These are phyloP conservation scores for Pseudolycoriella hygida DNA, from an alignment of 2,888 invertebrate genomes.

Conservation along the genomic window DNA sequence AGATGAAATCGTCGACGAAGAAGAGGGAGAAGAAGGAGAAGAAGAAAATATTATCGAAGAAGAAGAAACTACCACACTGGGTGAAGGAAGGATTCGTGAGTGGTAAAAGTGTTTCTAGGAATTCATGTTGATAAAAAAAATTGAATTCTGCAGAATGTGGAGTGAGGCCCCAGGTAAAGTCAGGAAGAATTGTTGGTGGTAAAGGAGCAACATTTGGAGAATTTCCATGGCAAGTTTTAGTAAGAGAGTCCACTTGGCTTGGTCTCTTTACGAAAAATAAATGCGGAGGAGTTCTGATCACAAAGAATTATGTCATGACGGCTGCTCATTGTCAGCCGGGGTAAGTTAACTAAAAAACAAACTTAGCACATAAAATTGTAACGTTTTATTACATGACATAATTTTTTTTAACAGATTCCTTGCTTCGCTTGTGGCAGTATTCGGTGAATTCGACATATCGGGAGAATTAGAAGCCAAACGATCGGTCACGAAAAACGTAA, in stretches of 20 bases:
- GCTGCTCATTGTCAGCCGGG: constrained; percentile 93
- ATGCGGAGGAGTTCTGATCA: constrained; percentile 87
- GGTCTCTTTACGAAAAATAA: constrained; percentile 89
- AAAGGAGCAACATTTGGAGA: constrained; percentile 72
- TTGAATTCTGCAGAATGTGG: constrained; percentile 55
- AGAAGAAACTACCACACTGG: constrained; percentile 6
- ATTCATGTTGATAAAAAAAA: neutral
- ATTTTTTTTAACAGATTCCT: constrained; percentile 40
- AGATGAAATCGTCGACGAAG: constrained; percentile 21
- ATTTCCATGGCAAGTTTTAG: constrained; percentile 87
- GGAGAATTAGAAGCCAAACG: constrained; percentile 63
- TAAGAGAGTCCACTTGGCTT: constrained; percentile 82
- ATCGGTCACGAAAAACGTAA: constrained; percentile 65
- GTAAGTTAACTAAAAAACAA: constrained; percentile 29
- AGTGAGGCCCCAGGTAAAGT: constrained; percentile 58
- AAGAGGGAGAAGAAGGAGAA: constrained; percentile 21
- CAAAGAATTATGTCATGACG: constrained; percentile 70
- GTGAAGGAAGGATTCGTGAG: constrained; percentile 25
- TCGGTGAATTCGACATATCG: constrained; percentile 81
- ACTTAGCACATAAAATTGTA: neutral
- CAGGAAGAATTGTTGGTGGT: constrained; percentile 77
- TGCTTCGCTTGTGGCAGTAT: constrained; percentile 75
- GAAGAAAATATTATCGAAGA: constrained; percentile 15
- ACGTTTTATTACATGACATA: neutral
- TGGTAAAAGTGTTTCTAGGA: constrained; percentile 9